Conservation (phyloP, 2,113 vertebrate genomes). For the Tursiops truncatus region DNA sequence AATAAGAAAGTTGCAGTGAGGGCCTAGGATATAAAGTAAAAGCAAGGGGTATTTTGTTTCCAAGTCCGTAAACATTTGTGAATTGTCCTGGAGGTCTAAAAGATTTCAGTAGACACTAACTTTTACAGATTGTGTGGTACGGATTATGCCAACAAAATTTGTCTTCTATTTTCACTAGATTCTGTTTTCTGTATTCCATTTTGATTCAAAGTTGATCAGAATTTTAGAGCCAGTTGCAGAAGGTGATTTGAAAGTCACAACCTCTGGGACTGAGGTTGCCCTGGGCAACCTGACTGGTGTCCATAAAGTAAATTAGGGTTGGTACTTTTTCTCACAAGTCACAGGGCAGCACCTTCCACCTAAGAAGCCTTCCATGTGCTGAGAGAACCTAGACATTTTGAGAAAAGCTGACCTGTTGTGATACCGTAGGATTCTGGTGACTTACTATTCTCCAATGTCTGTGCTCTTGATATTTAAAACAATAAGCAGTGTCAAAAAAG, state of each 20-base stretch:
- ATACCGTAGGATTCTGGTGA: neutral
- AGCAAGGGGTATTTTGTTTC: slow-evolving; percentile 17
- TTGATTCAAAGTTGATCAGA: neutral
- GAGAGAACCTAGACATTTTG: neutral
- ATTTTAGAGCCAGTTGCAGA: neutral
- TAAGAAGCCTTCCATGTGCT: neutral
- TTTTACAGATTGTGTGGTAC: neutral
- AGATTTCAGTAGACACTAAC: neutral
- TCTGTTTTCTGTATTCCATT: slow-evolving; percentile 1
- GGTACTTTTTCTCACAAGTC: neutral
- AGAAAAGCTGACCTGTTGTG: neutral
- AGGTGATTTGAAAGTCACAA: neutral
- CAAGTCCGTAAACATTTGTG: neutral
- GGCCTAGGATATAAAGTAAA: neutral
- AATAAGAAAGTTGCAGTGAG: slow-evolving; percentile 3
- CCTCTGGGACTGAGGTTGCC: neutral
- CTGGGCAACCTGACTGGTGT: neutral
- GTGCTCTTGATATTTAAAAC: neutral
- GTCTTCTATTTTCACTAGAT: neutral
- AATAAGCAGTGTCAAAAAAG: neutral
- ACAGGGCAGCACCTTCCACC: neutral
- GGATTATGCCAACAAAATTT: slow-evolving; percentile 7
- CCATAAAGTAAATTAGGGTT: neutral
- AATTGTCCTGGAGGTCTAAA: slow-evolving; percentile 16
- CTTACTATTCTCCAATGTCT: neutral